Percentiles rank a stretch among this genome's conserved stretches.
phyloP scores from a whole-genome alignment of 2,888 invertebrate genomes.

The Neoaliturus tenellus region DNA sequence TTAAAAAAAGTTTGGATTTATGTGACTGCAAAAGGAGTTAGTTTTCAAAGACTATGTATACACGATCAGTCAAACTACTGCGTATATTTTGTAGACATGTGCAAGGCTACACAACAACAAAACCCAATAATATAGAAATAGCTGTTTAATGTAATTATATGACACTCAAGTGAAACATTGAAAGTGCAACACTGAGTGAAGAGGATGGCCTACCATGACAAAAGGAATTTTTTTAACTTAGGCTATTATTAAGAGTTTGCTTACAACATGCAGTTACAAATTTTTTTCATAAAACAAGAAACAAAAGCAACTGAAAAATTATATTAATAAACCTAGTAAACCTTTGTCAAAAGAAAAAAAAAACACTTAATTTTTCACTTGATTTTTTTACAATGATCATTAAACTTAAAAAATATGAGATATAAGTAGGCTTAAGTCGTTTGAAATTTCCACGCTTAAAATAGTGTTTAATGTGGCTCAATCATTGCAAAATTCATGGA shows the following conservation, averaged over 20 bases:
- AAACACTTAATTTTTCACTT: neutral
- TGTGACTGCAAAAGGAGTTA: constrained; percentile 39
- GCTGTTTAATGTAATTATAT: constrained; percentile 31
- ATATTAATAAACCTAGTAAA: too few relatives aligned
- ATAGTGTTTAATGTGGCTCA: too few relatives aligned
- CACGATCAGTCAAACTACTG: constrained; percentile 41
- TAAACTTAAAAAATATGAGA: neutral
- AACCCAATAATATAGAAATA: constrained; percentile 45
- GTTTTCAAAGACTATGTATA: constrained; percentile 33
- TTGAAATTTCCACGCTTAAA: too few relatives aligned
- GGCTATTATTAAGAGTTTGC: too few relatives aligned
- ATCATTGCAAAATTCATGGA: too few relatives aligned
- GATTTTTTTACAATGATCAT: neutral
- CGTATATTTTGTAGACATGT: constrained; percentile 43
- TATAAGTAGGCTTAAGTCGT: too few relatives aligned
- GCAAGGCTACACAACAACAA: constrained; percentile 53
- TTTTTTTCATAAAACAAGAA: too few relatives aligned
- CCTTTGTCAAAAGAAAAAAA: neutral
- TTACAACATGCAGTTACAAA: too few relatives aligned
- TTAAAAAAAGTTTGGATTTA: neutral
- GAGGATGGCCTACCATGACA: neutral
- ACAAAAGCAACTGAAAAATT: too few relatives aligned
- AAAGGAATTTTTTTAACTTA: too few relatives aligned
- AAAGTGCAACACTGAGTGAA: constrained; percentile 38
- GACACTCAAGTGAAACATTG: constrained; percentile 20